Evolutionary conservation across 2,888 invertebrate species (phyloP).

Genomic region (Candidula unifasciata): DNA sequence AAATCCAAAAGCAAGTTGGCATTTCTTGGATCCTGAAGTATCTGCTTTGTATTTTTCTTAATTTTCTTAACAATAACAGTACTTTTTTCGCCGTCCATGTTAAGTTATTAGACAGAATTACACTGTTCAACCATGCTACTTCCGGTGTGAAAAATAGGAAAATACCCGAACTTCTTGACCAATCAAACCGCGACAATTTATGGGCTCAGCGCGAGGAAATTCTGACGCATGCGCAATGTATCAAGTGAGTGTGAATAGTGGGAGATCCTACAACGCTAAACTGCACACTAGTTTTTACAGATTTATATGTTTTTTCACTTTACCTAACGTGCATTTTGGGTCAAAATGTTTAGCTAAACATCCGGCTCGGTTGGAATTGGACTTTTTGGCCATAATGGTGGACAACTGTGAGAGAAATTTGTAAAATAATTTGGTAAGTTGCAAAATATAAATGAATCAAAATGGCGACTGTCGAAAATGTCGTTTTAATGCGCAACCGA

Average conservation of each 20-base stretch:
- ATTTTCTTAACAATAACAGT: not conserved
- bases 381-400: conserved; percentile 57
- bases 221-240: conserved; percentile 42
- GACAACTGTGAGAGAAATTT: conserved; percentile 55
- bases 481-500: conserved; percentile 51
- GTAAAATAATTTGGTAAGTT: conserved; percentile 52
- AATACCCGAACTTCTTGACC: conserved; percentile 27
- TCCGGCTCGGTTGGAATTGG: conserved; percentile 64
- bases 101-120: too few species aligned
- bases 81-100: too few species aligned
- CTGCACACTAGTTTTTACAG: conserved; percentile 38
- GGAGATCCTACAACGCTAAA: conserved; percentile 38
- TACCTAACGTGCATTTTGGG: conserved; percentile 50
- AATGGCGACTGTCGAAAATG: conserved; percentile 50
- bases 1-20: conserved; percentile 41
- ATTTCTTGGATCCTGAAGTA: conserved; percentile 36
- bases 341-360: conserved; percentile 66
- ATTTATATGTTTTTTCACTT: conserved; percentile 41
- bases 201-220: conserved; percentile 13
- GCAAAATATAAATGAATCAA: conserved; percentile 30
- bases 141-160: conserved; percentile 33
- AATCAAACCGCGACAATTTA: conserved; percentile 14
- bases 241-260: conserved; percentile 29
- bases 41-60: conserved; percentile 19
- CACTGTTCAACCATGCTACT: conserved; percentile 46